Base-by-base conservation (phyloP, 1,140 invertebrate genomes). In the honey bee (Apis mellifera) region DNA sequence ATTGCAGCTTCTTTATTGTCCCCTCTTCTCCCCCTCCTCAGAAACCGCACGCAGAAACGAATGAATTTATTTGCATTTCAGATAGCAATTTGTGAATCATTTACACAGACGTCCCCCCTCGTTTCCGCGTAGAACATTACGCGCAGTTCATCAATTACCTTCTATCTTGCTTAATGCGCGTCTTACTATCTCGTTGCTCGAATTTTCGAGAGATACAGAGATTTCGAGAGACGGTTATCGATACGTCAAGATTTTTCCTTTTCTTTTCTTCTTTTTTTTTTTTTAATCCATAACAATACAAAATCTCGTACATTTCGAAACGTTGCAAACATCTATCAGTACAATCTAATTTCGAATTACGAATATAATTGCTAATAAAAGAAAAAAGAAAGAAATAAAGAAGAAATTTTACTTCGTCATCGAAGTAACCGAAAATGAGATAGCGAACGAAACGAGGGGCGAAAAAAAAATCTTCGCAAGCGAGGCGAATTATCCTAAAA, bases 31-130 rank as follows among this genome's bases (percentile, higher is more conserved):
- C 19, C 57, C 50, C 32, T 32, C 32, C 4, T 42, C 32, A 42
- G 32, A 42, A 62, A 48, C n/a, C 54, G 52, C 82, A 55, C 60
- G 76, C 17, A 65, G 54, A 75, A 78, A 72, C 78, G 69, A 86
- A 89, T 83, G 87, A 86, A 89, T 89, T 84, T 88, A 89, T 87
- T 88, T 80, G 85, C 70, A 70, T 66, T 68, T 74, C 70, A 50
- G 69, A 32, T 73, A 66, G 75, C 78, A 74, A 81, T 60, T 70
- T 62, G 80, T 78, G 73, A 88, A 83, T 87, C 83, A 85, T 88
- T 88, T 88, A 82, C 72, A 32, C 68, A 86, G 69, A 76, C 78
- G 69, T 78, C 60, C 74, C 32, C 64, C 42, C n/a, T n/a, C 65
- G 21, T 68, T 68, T 48, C 65, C 42, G 65, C 42, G 65, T 13